Evolutionary conservation across 2,797 vertebrate species (phyloP), one percentile per base, ranked within the genome.

Genomic region (Poeciliopsis presidionis): DNA sequence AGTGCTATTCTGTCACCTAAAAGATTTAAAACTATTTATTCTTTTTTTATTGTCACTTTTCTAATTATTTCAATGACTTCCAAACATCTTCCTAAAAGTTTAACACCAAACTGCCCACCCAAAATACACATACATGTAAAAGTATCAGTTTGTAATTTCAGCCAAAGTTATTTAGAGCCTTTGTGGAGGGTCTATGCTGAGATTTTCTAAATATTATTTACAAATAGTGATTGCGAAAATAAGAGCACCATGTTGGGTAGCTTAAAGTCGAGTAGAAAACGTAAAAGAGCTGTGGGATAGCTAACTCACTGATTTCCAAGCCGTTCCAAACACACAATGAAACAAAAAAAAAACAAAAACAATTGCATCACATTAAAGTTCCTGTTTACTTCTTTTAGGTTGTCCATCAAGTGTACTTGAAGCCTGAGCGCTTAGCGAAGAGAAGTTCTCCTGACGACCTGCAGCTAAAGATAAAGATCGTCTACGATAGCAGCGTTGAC

Each of bases 401-500:
- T 3, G 86, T 97, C 82, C 96, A 97, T 77, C 96, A 96, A 41
- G 98, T 99, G 73, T 90, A 96, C 76, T 84, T 98, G 25, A 97
- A 94, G 88, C 91, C 96, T 73, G 96, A 95, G 57, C 97, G 95
- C n/a, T 78, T 99, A 82, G 94, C 90, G 1, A 99, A 97, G 90
- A 96, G 98, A 86, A 96, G 97, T 57, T 92, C 94, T 33, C 87
- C 94, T 57, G 96, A 96, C 0, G 83, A 91, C 74, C 96, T 96
- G 0, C 97, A 96, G 81, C 95, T 99, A 45, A 96, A 96, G 86
- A 97, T 99, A 77, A 96, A 96, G 92, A 97, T 94, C 28, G 84
- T 97, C 7, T 98, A 99, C 2, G 98, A 99, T 93, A 90, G 89
- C 89, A 99, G 98, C 9, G 95, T 99, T 20, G 97, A 98, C 76